These are phyloP conservation scores for Eulemur rubriventer DNA, from an alignment of 2,797 vertebrate species.

Conservation along the genomic window DNA sequence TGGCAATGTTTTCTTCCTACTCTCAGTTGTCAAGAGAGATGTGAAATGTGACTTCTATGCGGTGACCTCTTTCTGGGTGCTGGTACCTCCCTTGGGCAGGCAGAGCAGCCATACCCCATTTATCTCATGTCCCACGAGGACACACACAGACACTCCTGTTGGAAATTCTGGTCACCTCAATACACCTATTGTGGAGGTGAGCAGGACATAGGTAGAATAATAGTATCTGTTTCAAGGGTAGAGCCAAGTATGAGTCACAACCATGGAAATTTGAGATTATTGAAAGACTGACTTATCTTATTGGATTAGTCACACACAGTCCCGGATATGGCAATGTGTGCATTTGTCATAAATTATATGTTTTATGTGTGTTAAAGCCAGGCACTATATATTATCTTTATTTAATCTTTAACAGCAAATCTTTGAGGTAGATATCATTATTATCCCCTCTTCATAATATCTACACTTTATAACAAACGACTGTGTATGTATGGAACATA, in stretches of 20 bases:
- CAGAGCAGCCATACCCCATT: background rate
- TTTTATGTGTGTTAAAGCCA: background rate
- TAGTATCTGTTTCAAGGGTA: slow-evolving; percentile 26
- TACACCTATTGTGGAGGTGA: background rate
- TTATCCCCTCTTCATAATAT: background rate
- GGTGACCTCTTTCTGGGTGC: background rate
- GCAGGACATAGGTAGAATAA: background rate
- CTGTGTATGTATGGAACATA: background rate
- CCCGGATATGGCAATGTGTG: slow-evolving; percentile 26
- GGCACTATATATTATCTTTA: background rate
- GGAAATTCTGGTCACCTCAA: background rate
- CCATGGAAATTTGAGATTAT: slow-evolving; percentile 49
- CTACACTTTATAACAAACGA: background rate
- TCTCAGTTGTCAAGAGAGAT: background rate
- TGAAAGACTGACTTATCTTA: slow-evolving; percentile 50
- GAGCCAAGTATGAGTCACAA: slow-evolving; percentile 54
- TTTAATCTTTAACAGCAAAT: background rate
- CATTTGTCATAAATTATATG: slow-evolving; percentile 31
- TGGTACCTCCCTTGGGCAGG: too few relatives aligned
- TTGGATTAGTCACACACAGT: slow-evolving; percentile 59
- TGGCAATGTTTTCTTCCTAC: background rate
- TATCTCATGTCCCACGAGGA: background rate
- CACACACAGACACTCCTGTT: background rate
- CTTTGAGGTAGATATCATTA: background rate
- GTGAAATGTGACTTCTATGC: background rate